phyloP scores from a whole-genome alignment of 2,888 invertebrate genomes.

The Eristalinus aeneus region DNA sequence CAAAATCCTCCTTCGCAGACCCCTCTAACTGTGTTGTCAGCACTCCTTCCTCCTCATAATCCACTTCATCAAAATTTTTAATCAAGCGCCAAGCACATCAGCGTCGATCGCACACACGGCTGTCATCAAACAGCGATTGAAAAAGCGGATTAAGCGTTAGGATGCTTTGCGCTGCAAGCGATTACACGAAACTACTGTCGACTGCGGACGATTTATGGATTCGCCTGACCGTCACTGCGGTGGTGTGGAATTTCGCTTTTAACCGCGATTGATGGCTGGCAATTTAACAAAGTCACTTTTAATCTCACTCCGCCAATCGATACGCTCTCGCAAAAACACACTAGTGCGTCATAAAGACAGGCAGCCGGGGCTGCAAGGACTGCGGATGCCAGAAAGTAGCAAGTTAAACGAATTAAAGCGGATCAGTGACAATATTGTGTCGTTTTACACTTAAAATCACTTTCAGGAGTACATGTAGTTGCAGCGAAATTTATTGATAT shows the following conservation, averaged over 20 bases:
- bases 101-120: neutral
- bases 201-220: neutral
- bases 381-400: neutral
- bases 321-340: neutral
- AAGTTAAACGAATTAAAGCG: conserved; percentile 27
- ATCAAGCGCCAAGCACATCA: neutral
- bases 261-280: conserved; percentile 72
- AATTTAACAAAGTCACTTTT: conserved; percentile 74
- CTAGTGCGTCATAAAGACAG: neutral
- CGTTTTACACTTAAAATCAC: conserved; percentile 48
- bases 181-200: conserved; percentile 22
- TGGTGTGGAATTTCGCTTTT: conserved; percentile 22
- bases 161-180: neutral
- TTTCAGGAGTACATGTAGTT: conserved; percentile 18
- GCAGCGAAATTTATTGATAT: conserved; percentile 71
- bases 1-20: no score
- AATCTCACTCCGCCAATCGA: conserved; percentile 72
- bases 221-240: neutral
- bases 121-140: neutral
- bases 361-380: neutral
- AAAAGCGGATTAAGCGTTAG: neutral
- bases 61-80: neutral
- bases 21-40: neutral
- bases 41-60: neutral
- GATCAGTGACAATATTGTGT: conserved; percentile 40